A percentile compares a stretch with the other conserved stretches of the same genome.
These are phyloP conservation scores for Hirudinaria manillensis DNA, from an alignment of 2,888 invertebrate genomes.

Conservation along the genomic window DNA sequence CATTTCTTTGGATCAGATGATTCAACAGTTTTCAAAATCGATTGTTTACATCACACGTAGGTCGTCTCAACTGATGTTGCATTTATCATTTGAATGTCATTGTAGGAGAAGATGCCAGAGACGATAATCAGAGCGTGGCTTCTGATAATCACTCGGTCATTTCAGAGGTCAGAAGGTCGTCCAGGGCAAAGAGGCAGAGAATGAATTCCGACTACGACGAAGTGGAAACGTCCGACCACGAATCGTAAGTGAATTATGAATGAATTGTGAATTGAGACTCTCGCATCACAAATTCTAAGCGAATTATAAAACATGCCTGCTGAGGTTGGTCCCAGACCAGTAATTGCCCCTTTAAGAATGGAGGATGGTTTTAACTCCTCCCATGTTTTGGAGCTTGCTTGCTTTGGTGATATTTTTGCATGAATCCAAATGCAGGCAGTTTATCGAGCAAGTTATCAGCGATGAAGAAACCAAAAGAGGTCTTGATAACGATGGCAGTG, in stretches of 20 bases:
- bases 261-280: neutral
- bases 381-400: too few relatives aligned
- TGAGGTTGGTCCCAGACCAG: too few relatives aligned
- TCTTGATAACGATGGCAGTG: neutral
- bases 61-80: too few relatives aligned
- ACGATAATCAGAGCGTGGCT: slow-evolving; percentile 1
- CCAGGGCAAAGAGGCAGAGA: slow-evolving; percentile 11
- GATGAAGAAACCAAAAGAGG: neutral
- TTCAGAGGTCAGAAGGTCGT: slow-evolving; percentile 22
- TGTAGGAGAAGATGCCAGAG: neutral
- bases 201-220: slow-evolving; percentile 17
- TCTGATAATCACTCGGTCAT: slow-evolving; percentile 8
- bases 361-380: too few relatives aligned
- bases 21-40: too few relatives aligned
- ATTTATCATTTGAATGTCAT: neutral
- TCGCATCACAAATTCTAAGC: too few relatives aligned
- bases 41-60: too few relatives aligned
- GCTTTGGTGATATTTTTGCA: neutral
- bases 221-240: slow-evolving; percentile 9
- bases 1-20: too few relatives aligned
- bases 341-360: too few relatives aligned
- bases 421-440: neutral
- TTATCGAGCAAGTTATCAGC: neutral
- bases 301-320: too few relatives aligned
- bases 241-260: neutral